These are phyloP conservation scores for Drosophila varians DNA, from an alignment of 1,140 invertebrate species.

Conservation along the genomic window DNA sequence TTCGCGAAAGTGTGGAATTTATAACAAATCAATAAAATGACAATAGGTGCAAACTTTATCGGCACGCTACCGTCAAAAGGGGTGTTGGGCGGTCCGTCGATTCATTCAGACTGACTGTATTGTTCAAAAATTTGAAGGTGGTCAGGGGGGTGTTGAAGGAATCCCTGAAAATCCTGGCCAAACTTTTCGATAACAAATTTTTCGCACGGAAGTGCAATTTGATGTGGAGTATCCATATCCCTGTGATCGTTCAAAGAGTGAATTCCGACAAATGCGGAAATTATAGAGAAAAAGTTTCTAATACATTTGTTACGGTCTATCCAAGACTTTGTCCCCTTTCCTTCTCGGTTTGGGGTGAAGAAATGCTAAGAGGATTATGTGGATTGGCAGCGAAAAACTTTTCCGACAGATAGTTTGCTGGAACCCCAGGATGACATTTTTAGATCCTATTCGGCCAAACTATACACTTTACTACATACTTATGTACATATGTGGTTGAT, in stretches of 20 bases:
- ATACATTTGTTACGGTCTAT: conserved; percentile 78
- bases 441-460: background rate
- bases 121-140: background rate
- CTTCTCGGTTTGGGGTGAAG: background rate
- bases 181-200: conserved; percentile 81
- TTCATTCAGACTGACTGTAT: conserved; percentile 54
- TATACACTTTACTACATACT: too few relatives aligned
- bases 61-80: conserved; percentile 15
- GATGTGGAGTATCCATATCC: conserved; percentile 61
- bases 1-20: conserved; percentile 64
- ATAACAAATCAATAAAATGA: conserved; percentile 82
- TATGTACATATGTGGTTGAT: too few relatives aligned
- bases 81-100: conserved; percentile 32
- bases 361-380: background rate
- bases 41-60: conserved; percentile 80
- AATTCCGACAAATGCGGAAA: conserved; percentile 67
- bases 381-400: conserved; percentile 13
- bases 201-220: conserved; percentile 82
- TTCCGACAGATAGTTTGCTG: conserved; percentile 17
- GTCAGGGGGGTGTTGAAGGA: background rate
- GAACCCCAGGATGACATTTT: background rate
- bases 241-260: conserved; percentile 13
- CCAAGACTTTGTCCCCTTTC: conserved; percentile 48
- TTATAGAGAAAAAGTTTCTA: conserved; percentile 76
- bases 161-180: conserved; percentile 22